Evolutionary conservation across 37 sponge, comb jelly and placozoan species (phyloP).

Genomic region (Dysidea cf. avara): DNA sequence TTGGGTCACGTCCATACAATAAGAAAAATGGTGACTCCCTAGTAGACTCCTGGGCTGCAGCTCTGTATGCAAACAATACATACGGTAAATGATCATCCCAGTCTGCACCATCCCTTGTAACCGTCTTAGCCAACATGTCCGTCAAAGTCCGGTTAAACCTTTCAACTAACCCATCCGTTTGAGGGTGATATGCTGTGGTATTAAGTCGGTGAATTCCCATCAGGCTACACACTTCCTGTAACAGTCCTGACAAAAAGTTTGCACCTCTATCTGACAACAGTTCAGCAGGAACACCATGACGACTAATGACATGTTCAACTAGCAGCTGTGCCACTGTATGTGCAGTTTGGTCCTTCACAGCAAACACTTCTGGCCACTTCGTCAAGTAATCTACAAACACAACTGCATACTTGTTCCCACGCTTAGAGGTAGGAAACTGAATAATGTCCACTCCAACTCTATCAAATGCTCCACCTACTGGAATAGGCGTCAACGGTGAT

Average conservation of each 20-base stretch:
- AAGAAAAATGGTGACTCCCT: constrained; percentile 45
- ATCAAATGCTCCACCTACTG: constrained; percentile 52
- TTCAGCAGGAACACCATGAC: no score
- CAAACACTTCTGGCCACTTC: no score
- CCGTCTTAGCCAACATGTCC: constrained; percentile 34
- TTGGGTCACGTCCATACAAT: constrained; percentile 38
- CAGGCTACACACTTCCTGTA: constrained; percentile 27
- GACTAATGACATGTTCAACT: no score
- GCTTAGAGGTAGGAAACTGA: no score
- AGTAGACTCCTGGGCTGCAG: constrained; percentile 34
- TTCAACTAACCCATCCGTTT: constrained; percentile 49
- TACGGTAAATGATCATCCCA: constrained; percentile 57
- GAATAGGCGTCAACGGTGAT: constrained; percentile 35
- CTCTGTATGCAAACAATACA: constrained; percentile 47
- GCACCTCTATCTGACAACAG: constrained; percentile 21
- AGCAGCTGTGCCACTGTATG: no score
- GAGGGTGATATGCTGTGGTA: constrained; percentile 49
- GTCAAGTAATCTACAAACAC: no score
- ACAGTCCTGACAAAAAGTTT: constrained; percentile 31
- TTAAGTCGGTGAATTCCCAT: constrained; percentile 18
- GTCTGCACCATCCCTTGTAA: neutral
- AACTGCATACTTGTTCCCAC: no score
- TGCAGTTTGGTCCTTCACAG: no score
- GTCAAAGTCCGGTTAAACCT: constrained; percentile 42
- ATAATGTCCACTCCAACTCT: no score